Percentiles rank a stretch among this genome's conserved stretches.
These are phyloP conservation scores for Tridacna crocea DNA, from an alignment of 2,888 invertebrate genomes.

Conservation along the genomic window DNA sequence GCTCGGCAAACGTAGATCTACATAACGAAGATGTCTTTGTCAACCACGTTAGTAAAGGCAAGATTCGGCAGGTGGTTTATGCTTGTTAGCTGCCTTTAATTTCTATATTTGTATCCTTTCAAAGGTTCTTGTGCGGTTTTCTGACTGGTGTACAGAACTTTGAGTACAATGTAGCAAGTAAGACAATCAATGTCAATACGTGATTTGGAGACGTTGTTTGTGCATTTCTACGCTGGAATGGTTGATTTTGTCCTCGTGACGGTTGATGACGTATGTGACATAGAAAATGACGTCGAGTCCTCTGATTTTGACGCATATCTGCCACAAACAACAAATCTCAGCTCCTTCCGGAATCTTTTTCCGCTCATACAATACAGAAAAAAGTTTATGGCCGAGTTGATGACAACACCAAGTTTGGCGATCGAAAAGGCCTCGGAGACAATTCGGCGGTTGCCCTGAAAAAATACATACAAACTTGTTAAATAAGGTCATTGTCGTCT, in stretches of 20 bases:
- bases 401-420: slow-evolving; percentile 73
- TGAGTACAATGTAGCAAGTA: too few species aligned
- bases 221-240: too few species aligned
- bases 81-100: too few species aligned
- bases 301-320: slow-evolving; percentile 11
- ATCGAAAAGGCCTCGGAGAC: slow-evolving; percentile 70
- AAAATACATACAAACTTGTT: slow-evolving; percentile 10
- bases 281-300: slow-evolving; percentile 32
- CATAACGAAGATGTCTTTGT: too few species aligned
- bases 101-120: too few species aligned
- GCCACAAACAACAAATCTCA: slow-evolving; percentile 46
- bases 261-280: slow-evolving; percentile 46
- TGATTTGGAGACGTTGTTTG: too few species aligned
- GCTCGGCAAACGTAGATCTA: too few species aligned
- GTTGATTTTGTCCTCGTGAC: slow-evolving; percentile 9
- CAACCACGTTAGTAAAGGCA: too few species aligned
- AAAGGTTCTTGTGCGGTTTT: too few species aligned
- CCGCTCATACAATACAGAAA: slow-evolving; percentile 75
- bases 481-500: neutral
- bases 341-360: slow-evolving; percentile 72
- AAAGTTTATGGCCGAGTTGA: slow-evolving; percentile 79
- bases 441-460: slow-evolving; percentile 66
- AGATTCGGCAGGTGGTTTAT: too few species aligned
- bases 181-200: too few species aligned
- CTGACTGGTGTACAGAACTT: too few species aligned